Evolutionary conservation across 2,888 invertebrate genomes (phyloP), one percentile per base, ranked within the genome.

Genomic region (Panopea generosa): DNA sequence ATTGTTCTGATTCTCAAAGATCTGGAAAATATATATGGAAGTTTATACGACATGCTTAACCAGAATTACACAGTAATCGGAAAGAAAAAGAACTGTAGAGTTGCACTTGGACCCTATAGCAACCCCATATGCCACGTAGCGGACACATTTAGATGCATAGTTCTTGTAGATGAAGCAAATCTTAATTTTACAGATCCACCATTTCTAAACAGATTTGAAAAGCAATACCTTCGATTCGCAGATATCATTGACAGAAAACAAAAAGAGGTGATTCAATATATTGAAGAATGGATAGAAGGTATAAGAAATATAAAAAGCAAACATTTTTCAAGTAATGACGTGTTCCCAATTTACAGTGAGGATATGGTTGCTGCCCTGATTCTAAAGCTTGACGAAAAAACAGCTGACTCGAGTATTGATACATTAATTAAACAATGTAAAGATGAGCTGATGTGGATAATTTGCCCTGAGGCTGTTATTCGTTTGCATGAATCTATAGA

Each of bases 131-230:
- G 87, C 49, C 82, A 82, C 38, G 87, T 88, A 20, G 73, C 86
- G 65, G 83, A 86, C 11, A 52, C 76, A 0, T 88, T 88, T 53
- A 77, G 83, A 68, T 86, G 86, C 61, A 82, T 88, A 59, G 87
- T 88, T 1, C 73, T 88, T 0, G 79, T 85, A 3, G 84, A 85
- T 52, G 83, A 85, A 62, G 63, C 60, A 7, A 75, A 83, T 49
- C 20, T 88, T 1, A 61, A 81, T 61, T 62, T 72, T 26, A 73
- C 83, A 16, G 86, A 87, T 53, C 85, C 87, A 22, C 87, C 89
- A 9, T 85, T 89, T 70, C 62, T 89, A 18, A 89, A 89, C 50
- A 65, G 89, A 16, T 87, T 89, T 72, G 89, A 89, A 68, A 89
- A 89, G 24, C 89, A 89, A 45, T 82, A 86, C 63, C 74, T 91